Evolutionary conservation across 2,113 vertebrate genomes (phyloP).

Genomic region (Silurus meridionalis): DNA sequence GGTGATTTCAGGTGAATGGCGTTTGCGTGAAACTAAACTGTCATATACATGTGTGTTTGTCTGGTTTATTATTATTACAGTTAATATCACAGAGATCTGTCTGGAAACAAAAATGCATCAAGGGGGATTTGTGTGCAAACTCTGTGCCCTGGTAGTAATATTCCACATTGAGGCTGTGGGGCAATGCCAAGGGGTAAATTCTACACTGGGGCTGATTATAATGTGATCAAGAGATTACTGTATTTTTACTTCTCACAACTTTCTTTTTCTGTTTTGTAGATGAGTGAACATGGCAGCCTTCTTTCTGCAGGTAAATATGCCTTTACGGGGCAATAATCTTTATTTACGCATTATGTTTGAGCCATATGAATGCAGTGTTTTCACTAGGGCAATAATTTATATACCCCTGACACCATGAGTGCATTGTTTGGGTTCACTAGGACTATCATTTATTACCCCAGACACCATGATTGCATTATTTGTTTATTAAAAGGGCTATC

Average conservation of each 20-base stretch:
- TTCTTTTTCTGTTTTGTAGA: constrained; percentile 27
- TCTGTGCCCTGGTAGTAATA: background rate
- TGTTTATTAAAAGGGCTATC: background rate
- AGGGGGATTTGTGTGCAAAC: background rate
- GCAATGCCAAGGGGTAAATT: constrained; percentile 5
- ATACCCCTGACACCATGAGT: background rate
- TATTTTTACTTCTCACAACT: background rate
- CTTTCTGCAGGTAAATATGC: constrained; percentile 17
- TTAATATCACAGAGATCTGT: background rate
- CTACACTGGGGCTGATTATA: background rate
- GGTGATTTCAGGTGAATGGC: background rate
- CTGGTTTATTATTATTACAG: background rate
- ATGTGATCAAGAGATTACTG: background rate
- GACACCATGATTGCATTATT: background rate
- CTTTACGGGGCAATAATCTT: background rate
- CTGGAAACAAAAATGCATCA: constrained; percentile 7
- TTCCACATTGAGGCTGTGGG: background rate
- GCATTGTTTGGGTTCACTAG: background rate
- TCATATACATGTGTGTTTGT: background rate
- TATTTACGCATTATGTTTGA: background rate
- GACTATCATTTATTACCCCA: background rate
- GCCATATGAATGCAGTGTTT: background rate
- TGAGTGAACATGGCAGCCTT: background rate
- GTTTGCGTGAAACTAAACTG: background rate
- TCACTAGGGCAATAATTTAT: background rate